Base-by-base conservation (phyloP, 92 coral and sea anemone species). In the Umimayanthus kanabou region DNA sequence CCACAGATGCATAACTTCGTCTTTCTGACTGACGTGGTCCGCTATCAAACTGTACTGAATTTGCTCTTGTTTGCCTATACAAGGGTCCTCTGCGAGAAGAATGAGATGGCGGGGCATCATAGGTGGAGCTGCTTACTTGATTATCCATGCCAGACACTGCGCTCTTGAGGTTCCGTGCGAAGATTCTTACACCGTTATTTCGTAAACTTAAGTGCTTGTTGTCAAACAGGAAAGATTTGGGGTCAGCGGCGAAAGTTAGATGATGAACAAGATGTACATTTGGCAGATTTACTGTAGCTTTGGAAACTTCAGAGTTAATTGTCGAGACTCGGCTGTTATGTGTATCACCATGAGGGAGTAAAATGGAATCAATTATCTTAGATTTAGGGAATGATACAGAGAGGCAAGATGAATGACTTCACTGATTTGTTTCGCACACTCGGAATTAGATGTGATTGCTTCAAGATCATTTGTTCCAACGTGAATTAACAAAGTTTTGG, bases 251-350 rank as follows among this genome's bases (percentile, higher is more conserved):
- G 15, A 76, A 16, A 40, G 28, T 76, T 23, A 55, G 33, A 76
- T 76, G 80, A 33, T 76, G 10, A 76, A 76, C 80, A 55, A 76
- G 80, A 26, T 76, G 80, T 42, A 76, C 80, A 76, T 76, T 76
- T 9, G 55, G 55, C 0, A 76, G 80, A 76, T 76, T 39, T 2
- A 55, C 80, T 76, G 80, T 76, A 29, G 80, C 33, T 16, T 76
- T 76, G 13, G 57, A 76, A 9, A 76, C 33, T 33, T 76, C 50
- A 9, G 30, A 20, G 58, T 76, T 76, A 14, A 76, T 76, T 2
- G 14, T 37, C 26, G 58, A 76, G 20, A 76, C 39, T n/a, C 80
- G 37, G 80, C 58, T 43, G 7, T 76, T 76, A 33, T 76, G 80
- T 3, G 39, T 18, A 42, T 43, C 55, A 43, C 58, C 58, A 42